These are phyloP conservation scores for Abramis brama DNA, from an alignment of 2,113 vertebrate species.

Conservation along the genomic window DNA sequence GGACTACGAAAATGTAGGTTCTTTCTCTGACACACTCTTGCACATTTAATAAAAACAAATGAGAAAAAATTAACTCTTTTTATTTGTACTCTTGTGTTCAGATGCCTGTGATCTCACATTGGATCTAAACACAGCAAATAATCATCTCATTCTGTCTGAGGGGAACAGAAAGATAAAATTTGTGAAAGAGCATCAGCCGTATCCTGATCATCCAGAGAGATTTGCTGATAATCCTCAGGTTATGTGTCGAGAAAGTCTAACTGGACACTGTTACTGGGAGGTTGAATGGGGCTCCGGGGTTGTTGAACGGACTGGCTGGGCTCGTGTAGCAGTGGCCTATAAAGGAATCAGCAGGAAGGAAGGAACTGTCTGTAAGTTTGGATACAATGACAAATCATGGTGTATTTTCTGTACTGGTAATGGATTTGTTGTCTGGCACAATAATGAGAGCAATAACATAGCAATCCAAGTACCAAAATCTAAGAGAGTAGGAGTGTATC, in stretches of 20 bases:
- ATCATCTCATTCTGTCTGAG: conserved; percentile 10
- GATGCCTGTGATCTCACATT: conserved; percentile 17
- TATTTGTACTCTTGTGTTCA: background rate
- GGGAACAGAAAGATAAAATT: conserved; percentile 5
- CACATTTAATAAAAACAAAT: too few relatives aligned
- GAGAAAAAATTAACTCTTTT: too few relatives aligned
- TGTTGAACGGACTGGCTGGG: too few relatives aligned
- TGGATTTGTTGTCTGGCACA: background rate
- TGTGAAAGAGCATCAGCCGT: background rate
- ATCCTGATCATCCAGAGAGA: conserved; percentile 10
- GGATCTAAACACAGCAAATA: conserved; percentile 22
- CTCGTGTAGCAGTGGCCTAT: background rate
- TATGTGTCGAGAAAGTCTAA: background rate
- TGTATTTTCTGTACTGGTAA: background rate
- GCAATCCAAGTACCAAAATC: too few relatives aligned
- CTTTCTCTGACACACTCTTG: background rate
- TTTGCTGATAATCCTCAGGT: background rate
- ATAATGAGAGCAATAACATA: too few relatives aligned
- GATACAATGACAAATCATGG: conserved; percentile 2
- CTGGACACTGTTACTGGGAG: conserved; percentile 19
- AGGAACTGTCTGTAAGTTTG: background rate
- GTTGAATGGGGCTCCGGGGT: background rate
- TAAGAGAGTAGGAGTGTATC: too few relatives aligned
- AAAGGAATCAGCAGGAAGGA: background rate
- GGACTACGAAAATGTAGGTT: conserved; percentile 19